Percentiles rank a stretch among this genome's conserved stretches.
Evolutionary conservation across 2,888 invertebrate genomes (phyloP).

Genomic region (Brachyptera putata): DNA sequence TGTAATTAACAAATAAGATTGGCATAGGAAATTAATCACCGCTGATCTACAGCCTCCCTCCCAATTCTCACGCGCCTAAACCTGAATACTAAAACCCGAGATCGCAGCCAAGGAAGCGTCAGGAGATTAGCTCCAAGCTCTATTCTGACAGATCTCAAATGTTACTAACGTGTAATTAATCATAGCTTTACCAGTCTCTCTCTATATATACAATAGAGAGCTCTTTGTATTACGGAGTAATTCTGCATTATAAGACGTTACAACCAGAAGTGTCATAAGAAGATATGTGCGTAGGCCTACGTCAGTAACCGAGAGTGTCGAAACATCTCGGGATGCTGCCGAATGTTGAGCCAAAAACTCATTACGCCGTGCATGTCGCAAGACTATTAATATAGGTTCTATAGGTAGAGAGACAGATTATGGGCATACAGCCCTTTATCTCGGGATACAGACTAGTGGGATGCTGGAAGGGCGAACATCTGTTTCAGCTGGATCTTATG

Average conservation of each 20-base stretch:
- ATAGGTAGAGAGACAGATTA: slow-evolving; percentile 3
- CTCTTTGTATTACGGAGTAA: too few species aligned
- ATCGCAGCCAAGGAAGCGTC: not conserved
- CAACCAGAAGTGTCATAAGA: too few species aligned
- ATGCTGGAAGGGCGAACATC: not conserved
- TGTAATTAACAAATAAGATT: slow-evolving; percentile 10
- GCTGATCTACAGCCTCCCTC: not conserved
- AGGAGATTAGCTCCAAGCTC: slow-evolving; percentile 11
- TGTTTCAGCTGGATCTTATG: slow-evolving; percentile 11
- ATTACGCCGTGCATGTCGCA: slow-evolving; percentile 6
- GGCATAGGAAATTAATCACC: slow-evolving; percentile 11
- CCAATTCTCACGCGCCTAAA: too few species aligned
- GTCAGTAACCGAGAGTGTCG: too few species aligned
- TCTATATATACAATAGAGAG: not conserved
- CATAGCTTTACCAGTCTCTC: slow-evolving; percentile 7
- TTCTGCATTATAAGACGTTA: too few species aligned
- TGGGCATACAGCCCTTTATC: not conserved
- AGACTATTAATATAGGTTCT: slow-evolving; percentile 9
- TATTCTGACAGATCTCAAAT: slow-evolving; percentile 13
- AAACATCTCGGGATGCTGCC: too few species aligned
- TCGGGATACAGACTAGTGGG: not conserved
- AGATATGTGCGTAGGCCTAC: too few species aligned
- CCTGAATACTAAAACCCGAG: slow-evolving; percentile 1
- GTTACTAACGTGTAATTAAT: slow-evolving; percentile 8
- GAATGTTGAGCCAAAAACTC: too few species aligned